phyloP scores from a whole-genome alignment of 2,797 vertebrate species.

The Acropternis orthonyx region DNA sequence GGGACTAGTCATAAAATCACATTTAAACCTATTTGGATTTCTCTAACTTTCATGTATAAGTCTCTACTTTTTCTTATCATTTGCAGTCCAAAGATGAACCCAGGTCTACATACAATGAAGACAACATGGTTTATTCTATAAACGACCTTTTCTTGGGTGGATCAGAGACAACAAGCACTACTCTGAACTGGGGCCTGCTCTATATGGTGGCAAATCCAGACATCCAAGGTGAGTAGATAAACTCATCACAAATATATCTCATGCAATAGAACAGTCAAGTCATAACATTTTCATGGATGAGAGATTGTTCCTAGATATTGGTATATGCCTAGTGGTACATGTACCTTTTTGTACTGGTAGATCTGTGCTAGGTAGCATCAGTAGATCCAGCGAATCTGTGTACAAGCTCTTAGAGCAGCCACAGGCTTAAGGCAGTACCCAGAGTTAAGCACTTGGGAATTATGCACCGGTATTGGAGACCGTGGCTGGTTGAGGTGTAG shows the following conservation, averaged over 20 bases:
- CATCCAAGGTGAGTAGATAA: slow-evolving; percentile 39
- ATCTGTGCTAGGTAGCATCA: too few species aligned
- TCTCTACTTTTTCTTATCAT: background rate
- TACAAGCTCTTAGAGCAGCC: too few species aligned
- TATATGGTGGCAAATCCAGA: slow-evolving; percentile 50
- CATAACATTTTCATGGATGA: background rate
- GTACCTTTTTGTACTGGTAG: too few species aligned
- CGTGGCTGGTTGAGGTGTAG: too few species aligned
- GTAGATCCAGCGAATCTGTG: too few species aligned
- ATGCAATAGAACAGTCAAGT: background rate
- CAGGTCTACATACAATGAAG: slow-evolving; percentile 57
- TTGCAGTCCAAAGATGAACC: slow-evolving; percentile 45
- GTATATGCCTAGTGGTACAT: too few species aligned
- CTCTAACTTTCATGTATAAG: background rate
- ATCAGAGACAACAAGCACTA: slow-evolving; percentile 64
- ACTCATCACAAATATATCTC: background rate
- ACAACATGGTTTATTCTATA: slow-evolving; percentile 68
- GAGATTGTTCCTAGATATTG: too few species aligned
- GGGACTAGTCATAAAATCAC: background rate
- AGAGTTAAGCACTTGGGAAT: too few species aligned
- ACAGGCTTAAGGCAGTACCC: too few species aligned
- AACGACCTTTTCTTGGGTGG: slow-evolving; percentile 68
- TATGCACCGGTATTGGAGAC: too few species aligned
- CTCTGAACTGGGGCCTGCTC: slow-evolving; percentile 63
- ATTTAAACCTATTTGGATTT: background rate